phyloP scores from a whole-genome alignment of 2,888 invertebrate species.

The Camptogramma bilineatum region DNA sequence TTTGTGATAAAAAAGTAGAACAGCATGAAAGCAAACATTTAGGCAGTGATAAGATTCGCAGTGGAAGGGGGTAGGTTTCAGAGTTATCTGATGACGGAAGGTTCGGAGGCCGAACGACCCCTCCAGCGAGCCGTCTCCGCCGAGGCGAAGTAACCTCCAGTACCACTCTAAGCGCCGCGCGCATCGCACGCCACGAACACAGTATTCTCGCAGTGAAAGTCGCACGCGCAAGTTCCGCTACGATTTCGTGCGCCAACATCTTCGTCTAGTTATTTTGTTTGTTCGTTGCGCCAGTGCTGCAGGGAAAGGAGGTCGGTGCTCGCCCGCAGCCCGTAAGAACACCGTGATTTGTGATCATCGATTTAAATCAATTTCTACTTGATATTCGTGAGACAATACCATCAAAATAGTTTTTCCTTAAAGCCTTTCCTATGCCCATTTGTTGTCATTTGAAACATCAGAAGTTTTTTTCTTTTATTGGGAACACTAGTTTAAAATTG shows the following conservation, averaged over 20 bases:
- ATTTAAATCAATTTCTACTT: slow-evolving; percentile 58
- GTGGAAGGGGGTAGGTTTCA: slow-evolving; percentile 67
- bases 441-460: neutral
- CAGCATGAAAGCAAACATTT: slow-evolving; percentile 49
- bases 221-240: slow-evolving; percentile 77
- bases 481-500: neutral
- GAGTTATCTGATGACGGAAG: slow-evolving; percentile 67
- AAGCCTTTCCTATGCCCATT: no score
- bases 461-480: neutral
- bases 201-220: slow-evolving; percentile 75
- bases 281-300: slow-evolving; percentile 82
- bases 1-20: slow-evolving; percentile 54
- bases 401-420: slow-evolving; percentile 12
- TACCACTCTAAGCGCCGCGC: slow-evolving; percentile 73
- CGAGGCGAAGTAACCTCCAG: slow-evolving; percentile 59
- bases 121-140: slow-evolving; percentile 53
- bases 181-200: slow-evolving; percentile 73
- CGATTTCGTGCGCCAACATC: slow-evolving; percentile 76
- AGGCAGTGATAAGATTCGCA: slow-evolving; percentile 48
- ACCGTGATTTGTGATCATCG: slow-evolving; percentile 63
- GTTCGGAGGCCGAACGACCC: slow-evolving; percentile 53
- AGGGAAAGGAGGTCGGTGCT: slow-evolving; percentile 83
- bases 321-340: slow-evolving; percentile 70
- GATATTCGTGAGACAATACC: slow-evolving; percentile 69
- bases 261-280: slow-evolving; percentile 83